Percentiles rank a stretch among this genome's conserved stretches.
These are phyloP conservation scores for Sinocyclocheilus anophthalmus DNA, from an alignment of 2,113 vertebrate species.

Conservation along the genomic window DNA sequence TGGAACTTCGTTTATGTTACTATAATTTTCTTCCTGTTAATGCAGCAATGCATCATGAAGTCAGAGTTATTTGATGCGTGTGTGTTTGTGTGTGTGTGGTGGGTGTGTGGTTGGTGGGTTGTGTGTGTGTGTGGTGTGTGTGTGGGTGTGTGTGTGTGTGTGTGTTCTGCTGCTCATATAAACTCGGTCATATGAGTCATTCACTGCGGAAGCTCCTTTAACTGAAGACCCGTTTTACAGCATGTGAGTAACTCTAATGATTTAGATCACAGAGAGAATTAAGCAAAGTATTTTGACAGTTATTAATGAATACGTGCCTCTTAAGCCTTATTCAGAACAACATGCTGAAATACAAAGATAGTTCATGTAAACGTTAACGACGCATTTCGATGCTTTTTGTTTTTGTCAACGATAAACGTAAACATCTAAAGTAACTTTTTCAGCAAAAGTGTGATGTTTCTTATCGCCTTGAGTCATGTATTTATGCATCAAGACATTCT, in stretches of 20 bases:
- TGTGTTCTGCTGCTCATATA: slow-evolving; percentile 31
- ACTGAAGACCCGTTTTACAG: background rate
- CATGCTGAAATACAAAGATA: too few relatives aligned
- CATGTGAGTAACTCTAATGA: background rate
- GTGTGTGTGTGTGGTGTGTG: background rate
- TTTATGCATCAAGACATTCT: background rate
- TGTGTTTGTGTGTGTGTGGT: background rate
- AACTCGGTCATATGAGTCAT: background rate
- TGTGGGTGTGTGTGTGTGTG: background rate
- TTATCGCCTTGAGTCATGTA: background rate
- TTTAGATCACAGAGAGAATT: background rate
- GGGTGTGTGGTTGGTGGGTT: too few relatives aligned
- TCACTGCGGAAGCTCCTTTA: background rate
- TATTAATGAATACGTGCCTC: background rate
- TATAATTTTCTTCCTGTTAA: too few relatives aligned
- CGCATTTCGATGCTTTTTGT: background rate
- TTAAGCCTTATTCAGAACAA: background rate
- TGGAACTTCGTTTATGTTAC: too few relatives aligned
- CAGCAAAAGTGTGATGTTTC: background rate
- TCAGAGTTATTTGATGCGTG: too few relatives aligned
- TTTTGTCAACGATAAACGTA: background rate
- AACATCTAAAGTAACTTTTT: background rate
- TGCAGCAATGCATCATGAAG: too few relatives aligned
- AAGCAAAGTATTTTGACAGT: background rate
- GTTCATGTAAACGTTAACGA: too few relatives aligned